Conservation (phyloP, 1,140 invertebrate genomes). For the Calephelis virginiensis region DNA sequence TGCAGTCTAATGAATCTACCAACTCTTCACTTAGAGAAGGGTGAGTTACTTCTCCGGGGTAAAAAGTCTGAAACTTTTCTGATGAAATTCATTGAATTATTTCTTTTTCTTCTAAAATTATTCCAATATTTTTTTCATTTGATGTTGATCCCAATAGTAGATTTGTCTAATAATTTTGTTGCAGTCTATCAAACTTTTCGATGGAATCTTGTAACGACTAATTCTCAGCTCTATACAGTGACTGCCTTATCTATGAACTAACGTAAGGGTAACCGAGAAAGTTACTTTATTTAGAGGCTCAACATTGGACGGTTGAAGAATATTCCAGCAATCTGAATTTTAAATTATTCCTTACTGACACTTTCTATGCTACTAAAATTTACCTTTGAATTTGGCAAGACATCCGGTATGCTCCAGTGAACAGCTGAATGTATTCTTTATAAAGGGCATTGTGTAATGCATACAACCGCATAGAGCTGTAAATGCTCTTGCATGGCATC, state of each 20-base stretch:
- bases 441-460: constrained; percentile 32
- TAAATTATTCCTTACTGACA: no score
- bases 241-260: no score
- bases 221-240: no score
- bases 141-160: no score
- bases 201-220: no score
- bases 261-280: no score
- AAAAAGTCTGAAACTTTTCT: constrained; percentile 36
- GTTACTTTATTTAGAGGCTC: no score
- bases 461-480: constrained; percentile 42
- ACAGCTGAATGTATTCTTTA: constrained; percentile 24
- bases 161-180: no score
- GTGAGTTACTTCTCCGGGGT: constrained; percentile 25
- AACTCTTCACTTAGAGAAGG: constrained; percentile 35
- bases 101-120: not conserved
- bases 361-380: not conserved
- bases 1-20: constrained; percentile 38
- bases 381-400: constrained; percentile 47
- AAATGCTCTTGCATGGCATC: constrained; percentile 37
- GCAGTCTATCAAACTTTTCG: no score
- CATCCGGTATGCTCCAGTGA: constrained; percentile 40
- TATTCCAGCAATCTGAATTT: no score
- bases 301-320: no score
- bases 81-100: not conserved
- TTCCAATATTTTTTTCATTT: no score